Conservation (phyloP, 1,140 invertebrate species). For the Apolygus lucorum region DNA sequence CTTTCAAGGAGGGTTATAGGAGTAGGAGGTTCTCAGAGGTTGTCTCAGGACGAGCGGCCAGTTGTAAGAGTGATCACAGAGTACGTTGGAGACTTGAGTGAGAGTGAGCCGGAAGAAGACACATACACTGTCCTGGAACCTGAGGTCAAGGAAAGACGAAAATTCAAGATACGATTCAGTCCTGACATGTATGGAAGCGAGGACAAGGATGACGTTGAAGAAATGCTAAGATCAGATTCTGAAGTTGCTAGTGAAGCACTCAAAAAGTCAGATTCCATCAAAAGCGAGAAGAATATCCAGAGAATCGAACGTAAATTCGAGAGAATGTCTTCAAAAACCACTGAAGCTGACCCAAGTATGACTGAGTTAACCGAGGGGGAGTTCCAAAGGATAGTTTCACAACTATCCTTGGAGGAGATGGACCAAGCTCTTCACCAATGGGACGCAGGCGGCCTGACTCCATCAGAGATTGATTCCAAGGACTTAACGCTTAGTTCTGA, state of each 20-base stretch:
- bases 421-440: slow-evolving; percentile 42
- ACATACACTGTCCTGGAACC: slow-evolving; percentile 30
- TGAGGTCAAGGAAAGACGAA: slow-evolving; percentile 25
- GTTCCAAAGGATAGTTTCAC: slow-evolving; percentile 43
- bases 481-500: slow-evolving; percentile 36
- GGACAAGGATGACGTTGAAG: slow-evolving; percentile 28
- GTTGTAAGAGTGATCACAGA: slow-evolving; percentile 29
- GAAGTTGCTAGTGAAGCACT: background rate
- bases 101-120: slow-evolving; percentile 29
- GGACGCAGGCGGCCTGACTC: slow-evolving; percentile 42
- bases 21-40: slow-evolving; percentile 32
- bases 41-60: slow-evolving; percentile 31
- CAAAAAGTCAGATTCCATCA: background rate
- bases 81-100: slow-evolving; percentile 23
- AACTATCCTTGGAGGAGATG: slow-evolving; percentile 44
- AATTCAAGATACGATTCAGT: slow-evolving; percentile 30
- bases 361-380: slow-evolving; percentile 38
- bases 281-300: slow-evolving; percentile 31
- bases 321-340: slow-evolving; percentile 44
- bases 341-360: slow-evolving; percentile 30
- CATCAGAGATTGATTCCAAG: slow-evolving; percentile 41
- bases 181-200: slow-evolving; percentile 31
- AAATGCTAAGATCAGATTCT: background rate
- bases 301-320: slow-evolving; percentile 50
- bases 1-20: slow-evolving; percentile 26